These are phyloP conservation scores for Schizaphis graminum DNA, from an alignment of 2,888 invertebrate genomes.

Conservation along the genomic window DNA sequence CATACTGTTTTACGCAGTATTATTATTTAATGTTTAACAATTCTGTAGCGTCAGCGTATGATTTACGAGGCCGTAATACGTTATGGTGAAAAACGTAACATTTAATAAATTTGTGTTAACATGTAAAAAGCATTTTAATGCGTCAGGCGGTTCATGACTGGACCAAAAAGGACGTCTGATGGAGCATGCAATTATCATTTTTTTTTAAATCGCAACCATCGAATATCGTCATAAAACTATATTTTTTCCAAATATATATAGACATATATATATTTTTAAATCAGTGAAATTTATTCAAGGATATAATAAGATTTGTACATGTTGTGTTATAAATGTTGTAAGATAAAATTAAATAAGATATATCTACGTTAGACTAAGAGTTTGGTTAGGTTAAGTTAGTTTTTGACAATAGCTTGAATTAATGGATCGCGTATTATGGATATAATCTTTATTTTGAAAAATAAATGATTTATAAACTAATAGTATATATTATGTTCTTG, in stretches of 20 bases:
- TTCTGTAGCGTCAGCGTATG: constrained; percentile 13
- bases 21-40: constrained; percentile 33
- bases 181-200: not conserved
- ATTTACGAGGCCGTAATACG: constrained; percentile 35
- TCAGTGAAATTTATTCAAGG: not conserved
- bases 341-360: not conserved
- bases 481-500: not conserved
- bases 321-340: not conserved
- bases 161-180: not conserved
- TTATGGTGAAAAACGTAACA: not conserved
- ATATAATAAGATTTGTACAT: not conserved
- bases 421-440: not conserved
- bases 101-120: constrained; percentile 13
- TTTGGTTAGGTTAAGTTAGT: not conserved
- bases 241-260: not conserved
- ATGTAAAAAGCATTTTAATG: constrained; percentile 36
- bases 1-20: constrained; percentile 33
- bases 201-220: not conserved
- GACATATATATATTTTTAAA: not conserved
- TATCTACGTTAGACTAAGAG: not conserved
- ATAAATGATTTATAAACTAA: not conserved
- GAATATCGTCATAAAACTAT: not conserved
- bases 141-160: not conserved
- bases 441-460: not conserved
- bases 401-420: not conserved